phyloP scores from a whole-genome alignment of 2,797 vertebrate genomes.

The Chromobotia macracanthus region DNA sequence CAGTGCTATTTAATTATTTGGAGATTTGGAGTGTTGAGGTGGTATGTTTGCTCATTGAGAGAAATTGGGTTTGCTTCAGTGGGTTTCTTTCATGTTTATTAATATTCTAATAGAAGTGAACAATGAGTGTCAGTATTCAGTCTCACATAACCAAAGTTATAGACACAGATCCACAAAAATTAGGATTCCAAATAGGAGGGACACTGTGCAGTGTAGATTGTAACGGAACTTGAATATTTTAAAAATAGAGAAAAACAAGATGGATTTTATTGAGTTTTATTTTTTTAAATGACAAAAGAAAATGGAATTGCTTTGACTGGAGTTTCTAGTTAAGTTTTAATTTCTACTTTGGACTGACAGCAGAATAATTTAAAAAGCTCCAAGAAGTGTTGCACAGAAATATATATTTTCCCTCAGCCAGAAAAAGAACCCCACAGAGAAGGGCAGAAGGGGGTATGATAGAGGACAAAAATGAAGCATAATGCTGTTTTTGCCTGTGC shows the following conservation, averaged over 20 bases:
- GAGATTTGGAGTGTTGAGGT: constrained; percentile 12
- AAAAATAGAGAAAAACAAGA: not conserved
- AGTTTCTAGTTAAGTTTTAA: constrained; percentile 25
- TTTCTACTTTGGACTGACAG: constrained; percentile 43
- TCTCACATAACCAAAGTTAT: constrained; percentile 48
- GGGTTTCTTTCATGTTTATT: constrained; percentile 43
- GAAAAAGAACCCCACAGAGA: constrained; percentile 43
- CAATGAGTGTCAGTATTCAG: constrained; percentile 42
- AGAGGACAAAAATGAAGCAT: constrained; percentile 16
- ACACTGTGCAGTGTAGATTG: constrained; percentile 37
- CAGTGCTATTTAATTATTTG: constrained; percentile 10
- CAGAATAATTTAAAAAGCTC: constrained; percentile 58
- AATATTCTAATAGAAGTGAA: constrained; percentile 39
- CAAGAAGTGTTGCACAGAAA: constrained; percentile 39
- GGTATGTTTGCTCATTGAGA: constrained; percentile 32
- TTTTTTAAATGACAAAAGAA: constrained; percentile 17
- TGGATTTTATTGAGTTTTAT: not conserved
- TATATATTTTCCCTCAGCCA: constrained; percentile 36
- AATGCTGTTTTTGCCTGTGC: constrained; percentile 19
- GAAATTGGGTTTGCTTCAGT: constrained; percentile 48
- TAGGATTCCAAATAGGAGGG: constrained; percentile 50
- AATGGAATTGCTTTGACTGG: not conserved
- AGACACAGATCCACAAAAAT: constrained; percentile 51
- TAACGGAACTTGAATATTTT: constrained; percentile 29
- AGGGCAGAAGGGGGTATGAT: constrained; percentile 49